Conservation (phyloP, 2,797 vertebrate genomes). For the Phoeniculus purpureus region DNA sequence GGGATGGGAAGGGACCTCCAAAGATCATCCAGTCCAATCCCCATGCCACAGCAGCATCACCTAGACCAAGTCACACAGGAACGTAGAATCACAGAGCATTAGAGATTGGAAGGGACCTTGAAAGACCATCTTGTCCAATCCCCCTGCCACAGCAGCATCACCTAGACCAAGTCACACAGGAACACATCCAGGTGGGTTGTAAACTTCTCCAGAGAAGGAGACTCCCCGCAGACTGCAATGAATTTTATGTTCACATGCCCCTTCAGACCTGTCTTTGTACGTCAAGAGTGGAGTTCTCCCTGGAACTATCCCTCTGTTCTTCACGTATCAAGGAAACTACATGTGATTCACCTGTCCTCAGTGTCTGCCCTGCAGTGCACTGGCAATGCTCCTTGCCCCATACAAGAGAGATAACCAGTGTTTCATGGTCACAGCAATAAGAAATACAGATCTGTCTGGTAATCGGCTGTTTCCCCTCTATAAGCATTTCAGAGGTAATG, state of each 20-base stretch:
- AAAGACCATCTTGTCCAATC: no score
- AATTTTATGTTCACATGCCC: neutral
- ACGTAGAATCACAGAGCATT: no score
- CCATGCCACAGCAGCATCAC: no score
- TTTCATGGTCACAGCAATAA: neutral
- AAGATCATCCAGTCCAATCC: no score
- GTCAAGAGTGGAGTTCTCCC: neutral
- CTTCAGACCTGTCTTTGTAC: neutral
- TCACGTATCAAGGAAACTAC: neutral
- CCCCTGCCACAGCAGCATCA: no score
- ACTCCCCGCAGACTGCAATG: neutral
- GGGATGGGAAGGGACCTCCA: no score
- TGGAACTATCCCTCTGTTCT: neutral
- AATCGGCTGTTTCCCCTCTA: neutral
- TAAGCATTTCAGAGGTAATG: neutral
- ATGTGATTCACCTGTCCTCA: rapidly evolving
- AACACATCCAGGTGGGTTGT: no score
- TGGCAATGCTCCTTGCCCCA: neutral
- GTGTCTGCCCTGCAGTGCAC: neutral
- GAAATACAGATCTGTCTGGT: neutral
- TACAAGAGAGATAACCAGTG: neutral
- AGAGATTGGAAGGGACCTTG: no score
- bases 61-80: no score
- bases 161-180: no score
- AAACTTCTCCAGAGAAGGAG: no score